Percentiles rank a stretch among this genome's conserved stretches.
Evolutionary conservation across 1,140 invertebrate genomes (phyloP).

Genomic region (Drosophila tropicalis): DNA sequence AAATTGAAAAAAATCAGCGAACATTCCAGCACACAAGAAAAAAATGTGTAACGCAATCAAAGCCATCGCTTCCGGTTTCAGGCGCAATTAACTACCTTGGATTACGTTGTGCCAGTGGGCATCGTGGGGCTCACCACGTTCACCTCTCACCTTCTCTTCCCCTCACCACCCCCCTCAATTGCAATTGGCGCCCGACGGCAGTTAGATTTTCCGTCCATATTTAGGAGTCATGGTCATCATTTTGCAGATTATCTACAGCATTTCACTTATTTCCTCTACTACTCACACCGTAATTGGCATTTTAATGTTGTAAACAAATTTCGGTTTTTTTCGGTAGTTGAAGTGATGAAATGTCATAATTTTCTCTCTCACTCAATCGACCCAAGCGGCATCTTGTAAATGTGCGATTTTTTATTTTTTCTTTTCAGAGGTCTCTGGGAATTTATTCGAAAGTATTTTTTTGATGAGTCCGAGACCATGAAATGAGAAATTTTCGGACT

Average conservation of each 20-base stretch:
- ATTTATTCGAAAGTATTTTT: constrained; percentile 46
- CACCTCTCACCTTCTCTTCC: neutral
- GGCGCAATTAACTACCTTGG: constrained; percentile 78
- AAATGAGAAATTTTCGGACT: constrained; percentile 8
- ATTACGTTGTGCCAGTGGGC: constrained; percentile 58
- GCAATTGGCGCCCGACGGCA: constrained; percentile 39
- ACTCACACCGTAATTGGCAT: constrained; percentile 61
- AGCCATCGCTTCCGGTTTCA: constrained; percentile 81
- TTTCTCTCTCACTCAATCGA: constrained; percentile 37
- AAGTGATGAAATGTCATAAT: constrained; percentile 75
- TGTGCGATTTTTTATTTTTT: constrained; percentile 18
- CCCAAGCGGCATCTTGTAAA: constrained; percentile 5
- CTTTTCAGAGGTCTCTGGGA: constrained; percentile 16
- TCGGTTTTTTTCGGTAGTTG: constrained; percentile 44
- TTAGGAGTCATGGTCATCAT: constrained; percentile 70
- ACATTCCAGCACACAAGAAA: constrained; percentile 66
- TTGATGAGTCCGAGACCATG: constrained; percentile 39
- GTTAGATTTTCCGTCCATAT: constrained; percentile 44
- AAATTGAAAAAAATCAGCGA: constrained; percentile 76
- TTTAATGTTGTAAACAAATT: constrained; percentile 74
- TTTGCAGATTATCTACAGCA: constrained; percentile 71
- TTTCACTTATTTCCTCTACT: constrained; percentile 54
- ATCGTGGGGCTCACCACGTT: constrained; percentile 16
- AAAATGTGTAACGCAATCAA: constrained; percentile 80
- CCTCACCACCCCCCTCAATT: neutral